Evolutionary conservation across 1,140 invertebrate genomes (phyloP), one percentile per base, ranked within the genome.

Genomic region (Onthophagus taurus): DNA sequence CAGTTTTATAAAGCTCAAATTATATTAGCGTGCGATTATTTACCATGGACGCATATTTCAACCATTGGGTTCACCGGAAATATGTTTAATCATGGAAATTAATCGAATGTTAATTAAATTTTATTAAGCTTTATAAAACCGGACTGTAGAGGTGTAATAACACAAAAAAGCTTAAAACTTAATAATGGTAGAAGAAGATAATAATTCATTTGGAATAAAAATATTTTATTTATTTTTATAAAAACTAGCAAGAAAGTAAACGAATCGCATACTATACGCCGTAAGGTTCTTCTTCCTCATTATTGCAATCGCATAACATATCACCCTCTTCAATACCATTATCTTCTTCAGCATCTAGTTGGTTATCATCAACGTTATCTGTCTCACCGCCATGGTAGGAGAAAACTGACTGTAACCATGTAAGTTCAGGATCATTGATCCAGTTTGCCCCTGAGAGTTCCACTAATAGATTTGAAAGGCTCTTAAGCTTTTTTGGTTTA

Each of bases 401-500:
- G 31, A 44, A 34, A 44, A 34, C 26, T 33, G 42, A 17, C 18
- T 35, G 42, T 33, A 44, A 33, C 31, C 31, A 44, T 23, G 42
- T 26, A 16, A 44, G 42, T 20, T 44, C 31, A 44, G 31, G 30
- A 33, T 34, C 31, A 12, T 24, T 21, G 16, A n/a, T 2, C 31
- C 42, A 34, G 23, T 34, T 44, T 34, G 12, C n/a, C 13, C 17
- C 42, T 20, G 30, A 42, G 8, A 42, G 39, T 30, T 30, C 16
- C 7, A 31, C 19, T 18, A 31, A 17, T 13, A 42, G 19, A 31
- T 42, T 42, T 29, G 23, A 29, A 5, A 42, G 39, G 31, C 39
- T 42, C 26, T 42, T 11, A 18, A 42, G 13, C 20, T 42, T 42
- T 42, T 31, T 31, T 42, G 8, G 12, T 20, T 42, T 42, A 18